Base-by-base conservation (phyloP, 2,113 vertebrate genomes). In the Blennius ocellaris region DNA sequence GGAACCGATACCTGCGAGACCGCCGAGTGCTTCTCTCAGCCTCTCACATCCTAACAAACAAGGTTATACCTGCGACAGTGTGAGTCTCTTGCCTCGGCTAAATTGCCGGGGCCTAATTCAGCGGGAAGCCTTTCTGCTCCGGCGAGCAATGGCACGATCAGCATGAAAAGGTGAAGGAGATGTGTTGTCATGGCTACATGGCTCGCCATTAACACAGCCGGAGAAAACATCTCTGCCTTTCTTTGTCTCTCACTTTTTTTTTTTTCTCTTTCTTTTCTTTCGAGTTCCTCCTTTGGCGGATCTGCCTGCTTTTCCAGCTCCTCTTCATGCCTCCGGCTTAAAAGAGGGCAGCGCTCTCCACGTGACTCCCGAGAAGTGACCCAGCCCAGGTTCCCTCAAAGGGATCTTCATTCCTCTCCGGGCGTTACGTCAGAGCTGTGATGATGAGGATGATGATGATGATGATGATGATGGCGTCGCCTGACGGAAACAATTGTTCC, bases 171-270 rank as follows among this genome's bases (percentile, higher is more conserved):
- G 71, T 82, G 62, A 83, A 73, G 78, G 76, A 82, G 76, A 65
- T 47, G 64, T 69, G 83, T 90, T 89, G 89, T 84, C 87, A 92
- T 90, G 87, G 87, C 68, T 74, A 89, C 84, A 55, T 68, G 69
- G 8, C 51, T 74, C 72, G 16, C 69, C 40, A 43, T 82, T 66
- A 70, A 21, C 53, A 69, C 37, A 17, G 15, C 52, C 0, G 3
- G 47, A 36, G 21, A 53, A 80, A 83, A 69, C 69, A 73, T 73
- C 4, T 77, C 59, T 64, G 63, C 60, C 11, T 11, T 69, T n/a
- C 48, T 72, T 68, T 73, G 58, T 68, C 45, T 70, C 6, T 0
- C 11, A 17, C 38, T 15, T 48, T 11, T 48, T 14, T 3, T 47
- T 7, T 17, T 60, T 16, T 63, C n/a, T 12, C 38, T 15, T 48